Conservation (phyloP, 2,113 vertebrate species). For the Piaya cayana region DNA sequence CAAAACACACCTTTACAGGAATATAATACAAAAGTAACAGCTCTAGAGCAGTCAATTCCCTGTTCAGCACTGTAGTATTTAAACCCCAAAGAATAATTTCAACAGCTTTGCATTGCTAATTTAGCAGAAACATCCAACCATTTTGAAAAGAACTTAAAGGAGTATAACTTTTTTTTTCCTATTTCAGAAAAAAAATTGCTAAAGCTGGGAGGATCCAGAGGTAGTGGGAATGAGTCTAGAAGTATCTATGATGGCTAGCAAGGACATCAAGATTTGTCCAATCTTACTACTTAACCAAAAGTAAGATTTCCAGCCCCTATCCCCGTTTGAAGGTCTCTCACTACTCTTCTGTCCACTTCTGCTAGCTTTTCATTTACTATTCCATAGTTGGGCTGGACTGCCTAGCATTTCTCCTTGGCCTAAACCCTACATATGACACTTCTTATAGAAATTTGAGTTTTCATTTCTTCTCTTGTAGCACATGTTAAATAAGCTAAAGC, state of each 20-base stretch:
- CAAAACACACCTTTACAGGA: not conserved
- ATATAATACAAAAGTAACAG: not conserved
- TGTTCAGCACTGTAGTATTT: not conserved
- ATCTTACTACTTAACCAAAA: not conserved
- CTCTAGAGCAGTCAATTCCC: not conserved
- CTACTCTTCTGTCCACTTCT: not conserved
- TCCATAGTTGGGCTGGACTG: not conserved
- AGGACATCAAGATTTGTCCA: not conserved
- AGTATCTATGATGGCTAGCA: not conserved
- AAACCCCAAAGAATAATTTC: not conserved
- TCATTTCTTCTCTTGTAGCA: slow-evolving; percentile 20
- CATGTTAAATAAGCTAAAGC: slow-evolving; percentile 26
- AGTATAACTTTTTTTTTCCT: not conserved
- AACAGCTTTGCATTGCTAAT: not conserved
- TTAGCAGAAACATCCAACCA: not conserved
- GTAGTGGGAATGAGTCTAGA: not conserved
- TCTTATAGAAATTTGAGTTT: not conserved
- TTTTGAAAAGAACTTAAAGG: not conserved
- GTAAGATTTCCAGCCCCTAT: too few relatives aligned
- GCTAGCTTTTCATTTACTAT: not conserved
- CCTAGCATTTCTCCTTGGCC: not conserved
- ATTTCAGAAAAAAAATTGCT: not conserved
- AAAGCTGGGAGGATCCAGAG: not conserved
- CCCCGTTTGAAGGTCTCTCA: not conserved
- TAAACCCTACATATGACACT: slow-evolving; percentile 30